phyloP scores from a whole-genome alignment of 2,113 vertebrate species.

The Mesembrinibis cayennensis region DNA sequence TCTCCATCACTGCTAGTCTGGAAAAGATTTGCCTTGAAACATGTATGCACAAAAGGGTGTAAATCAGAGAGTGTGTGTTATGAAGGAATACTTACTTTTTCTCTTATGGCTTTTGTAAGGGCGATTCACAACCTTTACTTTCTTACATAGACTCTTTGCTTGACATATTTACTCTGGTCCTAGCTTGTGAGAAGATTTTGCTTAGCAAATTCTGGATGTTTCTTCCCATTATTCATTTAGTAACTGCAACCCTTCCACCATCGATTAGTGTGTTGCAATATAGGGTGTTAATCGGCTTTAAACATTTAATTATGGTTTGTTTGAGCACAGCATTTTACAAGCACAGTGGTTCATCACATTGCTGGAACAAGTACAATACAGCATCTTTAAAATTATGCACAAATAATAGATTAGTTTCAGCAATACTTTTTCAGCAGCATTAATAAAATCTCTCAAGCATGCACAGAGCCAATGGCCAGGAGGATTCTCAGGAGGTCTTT shows the following conservation, averaged over 20 bases:
- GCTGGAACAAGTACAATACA: constrained; percentile 29
- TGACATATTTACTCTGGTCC: not conserved
- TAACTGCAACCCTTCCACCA: not conserved
- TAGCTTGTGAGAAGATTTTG: not conserved
- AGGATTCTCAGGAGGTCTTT: constrained; percentile 64
- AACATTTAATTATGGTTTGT: constrained; percentile 45
- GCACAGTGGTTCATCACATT: not conserved
- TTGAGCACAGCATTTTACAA: constrained; percentile 9
- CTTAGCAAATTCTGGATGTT: not conserved
- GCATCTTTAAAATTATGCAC: constrained; percentile 16
- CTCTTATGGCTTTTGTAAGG: not conserved
- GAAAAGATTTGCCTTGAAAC: not conserved
- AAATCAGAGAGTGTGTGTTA: not conserved
- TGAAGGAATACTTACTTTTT: not conserved
- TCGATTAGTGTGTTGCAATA: not conserved
- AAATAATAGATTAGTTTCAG: constrained; percentile 30
- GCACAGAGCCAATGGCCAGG: constrained; percentile 51
- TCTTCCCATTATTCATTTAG: constrained; percentile 2
- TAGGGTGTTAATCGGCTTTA: constrained; percentile 2
- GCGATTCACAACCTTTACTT: not conserved
- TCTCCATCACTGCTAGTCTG: not conserved
- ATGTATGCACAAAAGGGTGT: accelerated
- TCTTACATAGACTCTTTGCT: not conserved
- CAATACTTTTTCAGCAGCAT: constrained; percentile 43
- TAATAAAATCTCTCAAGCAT: constrained; percentile 57